phyloP scores from a whole-genome alignment of 2,888 invertebrate genomes.

The Melipona bicolor region DNA sequence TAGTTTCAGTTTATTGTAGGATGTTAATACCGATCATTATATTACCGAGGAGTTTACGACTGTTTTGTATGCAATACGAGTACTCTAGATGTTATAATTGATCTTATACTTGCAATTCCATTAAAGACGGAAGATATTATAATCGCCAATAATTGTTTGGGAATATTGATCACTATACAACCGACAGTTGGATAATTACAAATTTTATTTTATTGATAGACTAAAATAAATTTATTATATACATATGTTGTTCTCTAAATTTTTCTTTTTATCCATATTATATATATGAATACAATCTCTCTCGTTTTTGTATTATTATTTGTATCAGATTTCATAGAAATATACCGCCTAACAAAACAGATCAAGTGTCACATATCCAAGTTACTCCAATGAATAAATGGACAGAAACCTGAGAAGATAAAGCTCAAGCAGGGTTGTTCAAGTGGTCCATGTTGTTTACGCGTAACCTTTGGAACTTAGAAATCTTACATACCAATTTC shows the following conservation, averaged over 20 bases:
- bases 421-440: not conserved
- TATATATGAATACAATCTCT: not conserved
- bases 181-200: conserved; percentile 17
- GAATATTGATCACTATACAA: conserved; percentile 76
- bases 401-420: not conserved
- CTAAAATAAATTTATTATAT: not conserved
- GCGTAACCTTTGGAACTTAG: not conserved
- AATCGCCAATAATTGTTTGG: conserved; percentile 32
- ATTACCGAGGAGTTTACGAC: no score
- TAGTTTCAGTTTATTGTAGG: no score
- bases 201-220: not conserved
- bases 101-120: no score
- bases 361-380: not conserved
- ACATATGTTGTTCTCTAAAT: not conserved
- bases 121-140: no score
- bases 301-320: not conserved
- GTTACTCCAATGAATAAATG: not conserved
- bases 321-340: not conserved
- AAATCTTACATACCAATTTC: not conserved
- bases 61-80: no score
- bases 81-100: no score
- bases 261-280: not conserved
- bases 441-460: not conserved
- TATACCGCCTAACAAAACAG: not conserved
- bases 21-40: no score